A percentile compares a stretch with the other conserved stretches of the same genome.
Evolutionary conservation across 1,140 invertebrate species (phyloP).

Genomic region (Holcopasites calliopsidis): DNA sequence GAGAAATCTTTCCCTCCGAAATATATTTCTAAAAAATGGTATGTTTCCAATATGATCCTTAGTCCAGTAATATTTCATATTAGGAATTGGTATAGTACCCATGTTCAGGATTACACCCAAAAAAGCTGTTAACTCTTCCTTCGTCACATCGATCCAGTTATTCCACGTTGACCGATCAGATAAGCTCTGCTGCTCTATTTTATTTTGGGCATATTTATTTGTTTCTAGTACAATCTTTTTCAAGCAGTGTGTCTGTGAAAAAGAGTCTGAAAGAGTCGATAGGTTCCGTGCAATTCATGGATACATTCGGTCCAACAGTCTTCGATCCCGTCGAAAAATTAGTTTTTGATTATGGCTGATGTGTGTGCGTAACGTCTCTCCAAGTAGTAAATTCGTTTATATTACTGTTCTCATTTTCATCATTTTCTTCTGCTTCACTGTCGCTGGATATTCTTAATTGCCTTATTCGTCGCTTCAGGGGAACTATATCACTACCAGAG

Average conservation of each 20-base stretch:
- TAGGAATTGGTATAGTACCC: not conserved
- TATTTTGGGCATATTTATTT: constrained; percentile 15
- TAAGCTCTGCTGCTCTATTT: not conserved
- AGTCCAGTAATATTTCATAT: not conserved
- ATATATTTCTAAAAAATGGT: not conserved
- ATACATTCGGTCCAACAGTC: not conserved
- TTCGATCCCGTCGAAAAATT: not conserved
- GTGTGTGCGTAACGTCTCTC: not conserved
- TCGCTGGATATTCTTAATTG: not conserved
- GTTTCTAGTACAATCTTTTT: constrained; percentile 12
- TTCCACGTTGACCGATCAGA: constrained; percentile 25
- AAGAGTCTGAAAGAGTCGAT: not conserved
- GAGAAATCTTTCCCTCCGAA: not conserved
- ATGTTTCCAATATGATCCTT: not conserved
- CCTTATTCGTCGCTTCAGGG: not conserved
- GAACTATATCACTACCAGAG: not conserved
- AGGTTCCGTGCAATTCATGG: not conserved
- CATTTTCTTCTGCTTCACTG: not conserved
- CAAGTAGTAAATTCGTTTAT: constrained; percentile 8
- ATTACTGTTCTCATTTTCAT: not conserved
- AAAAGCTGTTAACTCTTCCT: constrained; percentile 11
- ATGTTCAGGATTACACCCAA: not conserved
- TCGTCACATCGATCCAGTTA: constrained; percentile 12
- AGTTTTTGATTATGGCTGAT: not conserved
- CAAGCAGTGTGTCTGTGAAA: not conserved